phyloP scores from a whole-genome alignment of 2,888 invertebrate genomes.

The Zygogramma bicolorata region DNA sequence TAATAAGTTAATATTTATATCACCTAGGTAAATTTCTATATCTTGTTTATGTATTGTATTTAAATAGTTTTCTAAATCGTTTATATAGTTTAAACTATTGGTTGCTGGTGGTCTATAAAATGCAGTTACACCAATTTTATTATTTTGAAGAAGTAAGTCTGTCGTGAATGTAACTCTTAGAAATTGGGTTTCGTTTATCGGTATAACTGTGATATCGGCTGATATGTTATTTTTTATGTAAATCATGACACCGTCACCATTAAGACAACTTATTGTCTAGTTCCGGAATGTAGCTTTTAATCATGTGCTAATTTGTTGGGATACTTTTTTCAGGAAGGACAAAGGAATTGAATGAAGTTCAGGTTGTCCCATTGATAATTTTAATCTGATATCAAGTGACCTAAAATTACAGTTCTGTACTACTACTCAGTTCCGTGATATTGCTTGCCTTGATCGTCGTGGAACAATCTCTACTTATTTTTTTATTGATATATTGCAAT shows the following conservation, averaged over 20 bases:
- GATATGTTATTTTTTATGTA: neutral
- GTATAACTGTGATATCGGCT: neutral
- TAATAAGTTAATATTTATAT: slow-evolving; percentile 11
- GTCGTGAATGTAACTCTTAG: neutral
- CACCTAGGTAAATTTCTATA: slow-evolving; percentile 7
- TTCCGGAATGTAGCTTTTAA: too few relatives aligned
- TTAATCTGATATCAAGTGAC: too few relatives aligned
- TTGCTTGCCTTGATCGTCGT: too few relatives aligned
- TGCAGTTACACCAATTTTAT: neutral
- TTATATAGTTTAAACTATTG: neutral
- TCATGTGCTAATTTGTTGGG: too few relatives aligned
- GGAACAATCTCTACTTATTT: too few relatives aligned
- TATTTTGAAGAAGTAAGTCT: neutral
- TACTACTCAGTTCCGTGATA: too few relatives aligned
- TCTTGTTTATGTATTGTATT: neutral
- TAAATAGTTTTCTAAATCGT: neutral
- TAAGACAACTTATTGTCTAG: too few relatives aligned
- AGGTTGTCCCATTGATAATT: too few relatives aligned
- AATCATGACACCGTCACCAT: neutral
- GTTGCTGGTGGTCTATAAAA: slow-evolving; percentile 11
- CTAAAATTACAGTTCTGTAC: too few relatives aligned
- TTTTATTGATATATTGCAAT: too few relatives aligned
- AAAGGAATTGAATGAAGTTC: too few relatives aligned
- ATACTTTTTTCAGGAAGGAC: too few relatives aligned
- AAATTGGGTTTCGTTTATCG: neutral